Conservation (phyloP, 2,113 vertebrate genomes). For the Tichodroma muraria region DNA sequence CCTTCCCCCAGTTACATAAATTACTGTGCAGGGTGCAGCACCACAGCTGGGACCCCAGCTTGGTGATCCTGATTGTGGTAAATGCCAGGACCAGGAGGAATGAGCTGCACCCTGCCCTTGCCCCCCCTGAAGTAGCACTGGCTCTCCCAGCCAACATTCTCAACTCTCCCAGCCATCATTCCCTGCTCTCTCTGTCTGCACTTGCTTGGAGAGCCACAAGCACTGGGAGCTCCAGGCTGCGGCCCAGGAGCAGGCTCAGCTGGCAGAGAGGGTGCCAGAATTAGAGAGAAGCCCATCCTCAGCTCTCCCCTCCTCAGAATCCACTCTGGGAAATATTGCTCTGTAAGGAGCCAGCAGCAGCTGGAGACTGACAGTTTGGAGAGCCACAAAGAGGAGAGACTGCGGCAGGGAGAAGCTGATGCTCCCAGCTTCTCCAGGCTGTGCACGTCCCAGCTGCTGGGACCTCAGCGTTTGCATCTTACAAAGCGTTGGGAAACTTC, state of each 20-base stretch:
- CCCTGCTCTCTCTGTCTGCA: background rate
- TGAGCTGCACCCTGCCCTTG: background rate
- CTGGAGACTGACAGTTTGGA: background rate
- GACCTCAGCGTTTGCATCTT: background rate
- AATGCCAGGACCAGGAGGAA: background rate
- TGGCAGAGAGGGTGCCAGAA: background rate
- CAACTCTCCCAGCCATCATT: background rate
- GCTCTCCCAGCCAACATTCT: background rate
- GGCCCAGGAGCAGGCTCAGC: background rate
- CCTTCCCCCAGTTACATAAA: background rate
- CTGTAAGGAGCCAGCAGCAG: background rate
- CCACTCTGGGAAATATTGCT: background rate
- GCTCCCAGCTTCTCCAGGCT: background rate
- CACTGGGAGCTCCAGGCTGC: background rate
- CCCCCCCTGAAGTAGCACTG: fast-evolving
- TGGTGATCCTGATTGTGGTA: fast-evolving
- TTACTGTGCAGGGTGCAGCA: background rate
- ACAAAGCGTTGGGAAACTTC: fast-evolving
- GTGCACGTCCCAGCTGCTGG: fast-evolving
- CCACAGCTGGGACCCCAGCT: background rate
- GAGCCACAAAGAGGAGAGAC: background rate
- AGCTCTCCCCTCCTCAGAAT: background rate
- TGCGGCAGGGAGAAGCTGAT: fast-evolving
- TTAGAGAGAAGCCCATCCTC: background rate
- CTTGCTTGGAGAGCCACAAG: background rate